Evolutionary conservation across 2,888 invertebrate species (phyloP), one percentile per base, ranked within the genome.

Genomic region (Phalera bucephala): DNA sequence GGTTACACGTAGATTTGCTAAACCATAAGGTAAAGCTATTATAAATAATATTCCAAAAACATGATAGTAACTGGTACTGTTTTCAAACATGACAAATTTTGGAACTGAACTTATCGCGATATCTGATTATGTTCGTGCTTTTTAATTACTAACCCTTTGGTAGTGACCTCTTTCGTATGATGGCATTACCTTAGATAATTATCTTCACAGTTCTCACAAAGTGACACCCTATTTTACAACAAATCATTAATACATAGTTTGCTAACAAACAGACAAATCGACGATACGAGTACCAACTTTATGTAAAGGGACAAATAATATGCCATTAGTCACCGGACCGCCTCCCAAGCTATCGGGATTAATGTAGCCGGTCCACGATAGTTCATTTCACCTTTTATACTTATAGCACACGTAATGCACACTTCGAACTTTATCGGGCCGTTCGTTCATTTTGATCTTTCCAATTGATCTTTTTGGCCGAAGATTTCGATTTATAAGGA

Each of bases 301-400:
- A 13, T 49, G 57, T 58, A 60, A 50, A 58, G 64, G 72, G 69
- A 79, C 74, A 72, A 79, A 80, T 78, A 72, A 57, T 61, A 46
- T 33, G 38, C 62, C 52, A 77, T 80, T 72, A 76, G 63, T 78
- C 65, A 71, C 54, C 62, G 48, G 64, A 41, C 57, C 58, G 60
- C 64, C 68, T 69, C 62, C 54, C 59, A 70, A 69, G 69, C 71
- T 72, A 76, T 73, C 69, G 54, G 62, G 65, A 68, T 65, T 66
- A 62, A 72, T 72, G 62, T 58, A 52, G 46, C 56, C 50, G 48
- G 65, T 51, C 53, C 45, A 52, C 57, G 54, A 65, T 70, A 60
- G 58, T 51, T 64, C 61, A 65, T 66, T 69, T 65, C 51, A 63
- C 55, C 62, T 68, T 56, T 62, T 60, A 63, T 60, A 71, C n/a